These are phyloP conservation scores for Eurytoma californica DNA, from an alignment of 2,888 invertebrate genomes.

Conservation along the genomic window DNA sequence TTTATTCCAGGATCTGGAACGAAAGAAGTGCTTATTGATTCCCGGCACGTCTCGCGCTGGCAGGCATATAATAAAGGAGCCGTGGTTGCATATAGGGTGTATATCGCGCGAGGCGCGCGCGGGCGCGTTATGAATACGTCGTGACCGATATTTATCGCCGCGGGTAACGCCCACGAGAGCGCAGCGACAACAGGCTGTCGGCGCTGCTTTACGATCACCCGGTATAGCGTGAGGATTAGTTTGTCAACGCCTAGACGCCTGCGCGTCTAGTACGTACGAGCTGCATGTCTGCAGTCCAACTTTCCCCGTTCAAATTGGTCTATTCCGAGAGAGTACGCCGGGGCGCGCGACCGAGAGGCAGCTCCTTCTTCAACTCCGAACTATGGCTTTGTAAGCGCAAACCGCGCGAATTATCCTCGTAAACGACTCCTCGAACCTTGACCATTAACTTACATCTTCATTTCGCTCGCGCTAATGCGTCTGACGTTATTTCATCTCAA, in stretches of 20 bases:
- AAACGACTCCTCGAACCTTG: conserved; percentile 53
- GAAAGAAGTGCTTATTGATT: conserved; percentile 50
- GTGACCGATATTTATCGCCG: conserved; percentile 65
- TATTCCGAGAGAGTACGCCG: conserved; percentile 37
- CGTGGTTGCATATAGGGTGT: conserved; percentile 12
- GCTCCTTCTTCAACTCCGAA: conserved; percentile 49
- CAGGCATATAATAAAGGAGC: conserved; percentile 48
- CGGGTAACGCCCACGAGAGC: conserved; percentile 67
- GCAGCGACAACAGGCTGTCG: conserved; percentile 65
- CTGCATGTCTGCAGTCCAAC: conserved; percentile 47
- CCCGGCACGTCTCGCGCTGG: conserved; percentile 42
- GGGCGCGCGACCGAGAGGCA: not conserved
- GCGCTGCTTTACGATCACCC: conserved; percentile 68
- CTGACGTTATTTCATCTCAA: not conserved
- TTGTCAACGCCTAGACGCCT: conserved; percentile 70
- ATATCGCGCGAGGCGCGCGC: conserved; percentile 6
- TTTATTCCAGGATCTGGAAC: conserved; percentile 36
- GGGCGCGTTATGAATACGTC: conserved; percentile 55
- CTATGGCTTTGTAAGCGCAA: conserved; percentile 53
- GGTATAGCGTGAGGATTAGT: conserved; percentile 70
- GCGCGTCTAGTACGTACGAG: conserved; percentile 54
- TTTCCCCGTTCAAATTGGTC: conserved; percentile 55
- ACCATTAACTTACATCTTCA: conserved; percentile 29
- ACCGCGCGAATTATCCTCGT: conserved; percentile 52
- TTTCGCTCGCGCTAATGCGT: conserved; percentile 9